phyloP scores from a whole-genome alignment of 2,888 invertebrate species.

The Alsophila aescularia region DNA sequence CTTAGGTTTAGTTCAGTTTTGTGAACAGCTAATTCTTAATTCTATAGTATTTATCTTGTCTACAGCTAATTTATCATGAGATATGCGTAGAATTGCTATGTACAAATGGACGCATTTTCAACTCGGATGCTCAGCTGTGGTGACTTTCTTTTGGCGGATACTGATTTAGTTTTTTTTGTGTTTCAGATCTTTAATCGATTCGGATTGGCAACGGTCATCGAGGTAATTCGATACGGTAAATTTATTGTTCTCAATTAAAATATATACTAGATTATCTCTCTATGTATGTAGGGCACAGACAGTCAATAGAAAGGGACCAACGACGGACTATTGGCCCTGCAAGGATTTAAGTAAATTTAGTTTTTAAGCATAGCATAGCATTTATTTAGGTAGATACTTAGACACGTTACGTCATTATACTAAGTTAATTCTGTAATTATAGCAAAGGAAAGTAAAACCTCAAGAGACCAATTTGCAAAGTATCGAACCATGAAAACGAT shows the following conservation, averaged over 20 bases:
- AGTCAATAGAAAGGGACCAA: no score
- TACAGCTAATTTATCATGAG: neutral
- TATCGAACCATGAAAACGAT: conserved; percentile 12
- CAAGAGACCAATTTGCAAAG: neutral
- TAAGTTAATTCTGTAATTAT: neutral
- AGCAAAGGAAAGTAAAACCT: conserved; percentile 4
- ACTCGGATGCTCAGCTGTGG: conserved; percentile 49
- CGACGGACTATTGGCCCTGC: no score
- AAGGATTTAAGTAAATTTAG: neutral
- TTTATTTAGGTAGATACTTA: neutral
- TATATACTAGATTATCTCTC: neutral
- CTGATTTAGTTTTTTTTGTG: conserved; percentile 19
- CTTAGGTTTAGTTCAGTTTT: no score
- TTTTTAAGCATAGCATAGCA: neutral
- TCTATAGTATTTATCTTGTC: no score
- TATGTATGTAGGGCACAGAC: no score
- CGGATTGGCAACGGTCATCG: conserved; percentile 11
- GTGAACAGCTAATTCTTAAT: no score
- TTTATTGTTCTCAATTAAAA: neutral
- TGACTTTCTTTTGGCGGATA: conserved; percentile 51
- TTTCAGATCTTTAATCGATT: no score
- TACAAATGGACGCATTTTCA: conserved; percentile 46
- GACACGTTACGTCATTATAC: no score
- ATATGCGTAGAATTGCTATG: conserved; percentile 52
- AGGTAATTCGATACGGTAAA: conserved; percentile 16